Evolutionary conservation across 1,140 invertebrate genomes (phyloP).

Genomic region (Drosophila nebulosa): DNA sequence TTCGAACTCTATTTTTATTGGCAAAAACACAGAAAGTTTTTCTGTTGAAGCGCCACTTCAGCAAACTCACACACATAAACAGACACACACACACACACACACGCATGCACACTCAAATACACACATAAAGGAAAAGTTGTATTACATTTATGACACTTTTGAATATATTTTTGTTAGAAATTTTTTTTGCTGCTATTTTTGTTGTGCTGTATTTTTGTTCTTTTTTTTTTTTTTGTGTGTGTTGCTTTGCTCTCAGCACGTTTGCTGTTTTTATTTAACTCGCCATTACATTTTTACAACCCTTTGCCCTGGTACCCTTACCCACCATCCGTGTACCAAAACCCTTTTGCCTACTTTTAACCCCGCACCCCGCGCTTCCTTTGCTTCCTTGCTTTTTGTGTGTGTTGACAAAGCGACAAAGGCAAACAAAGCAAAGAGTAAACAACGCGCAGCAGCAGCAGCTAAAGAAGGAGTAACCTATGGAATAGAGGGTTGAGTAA

Average conservation of each 20-base stretch:
- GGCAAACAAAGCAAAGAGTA: constrained; percentile 64
- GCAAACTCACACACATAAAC: constrained; percentile 20
- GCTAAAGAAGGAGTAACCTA: not conserved
- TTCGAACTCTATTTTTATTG: not conserved
- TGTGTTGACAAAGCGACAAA: constrained; percentile 14
- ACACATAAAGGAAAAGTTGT: constrained; percentile 53
- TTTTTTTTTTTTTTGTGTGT: not conserved
- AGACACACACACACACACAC: constrained; percentile 5
- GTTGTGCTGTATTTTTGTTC: not conserved
- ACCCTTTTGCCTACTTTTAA: not conserved
- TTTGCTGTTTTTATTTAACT: constrained; percentile 18
- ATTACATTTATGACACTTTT: constrained; percentile 63
- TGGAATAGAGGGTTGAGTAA: not conserved
- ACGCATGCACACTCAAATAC: constrained; percentile 3
- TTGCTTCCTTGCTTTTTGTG: not conserved
- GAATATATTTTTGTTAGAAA: constrained; percentile 39
- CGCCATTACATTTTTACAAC: constrained; percentile 15
- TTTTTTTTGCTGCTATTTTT: not conserved
- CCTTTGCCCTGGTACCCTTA: not conserved
- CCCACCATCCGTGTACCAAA: not conserved
- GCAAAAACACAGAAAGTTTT: not conserved
- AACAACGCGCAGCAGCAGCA: constrained; percentile 16
- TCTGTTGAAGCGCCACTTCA: not conserved
- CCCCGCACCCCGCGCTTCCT: not conserved
- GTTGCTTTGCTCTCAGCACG: not conserved